Conservation (phyloP, 37 sponge, comb jelly and placozoan genomes). For the Halichondria panicea region DNA sequence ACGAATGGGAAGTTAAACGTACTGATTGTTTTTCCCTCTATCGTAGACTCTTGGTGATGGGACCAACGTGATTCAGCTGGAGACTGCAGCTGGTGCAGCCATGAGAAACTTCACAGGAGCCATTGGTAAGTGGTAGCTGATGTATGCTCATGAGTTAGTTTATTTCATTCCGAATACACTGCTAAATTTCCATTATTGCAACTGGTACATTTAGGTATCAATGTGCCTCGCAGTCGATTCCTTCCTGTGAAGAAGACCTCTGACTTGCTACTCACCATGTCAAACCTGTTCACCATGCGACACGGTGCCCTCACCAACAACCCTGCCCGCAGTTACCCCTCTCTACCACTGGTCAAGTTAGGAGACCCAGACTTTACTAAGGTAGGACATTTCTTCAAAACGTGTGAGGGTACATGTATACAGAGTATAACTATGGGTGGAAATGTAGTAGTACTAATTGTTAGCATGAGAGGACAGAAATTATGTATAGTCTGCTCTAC, state of each 20-base stretch:
- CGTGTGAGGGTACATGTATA: too few relatives aligned
- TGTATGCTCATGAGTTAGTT: background rate
- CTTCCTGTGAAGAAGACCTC: slow-evolving; percentile 96
- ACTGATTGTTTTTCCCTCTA: too few relatives aligned
- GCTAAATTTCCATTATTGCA: background rate
- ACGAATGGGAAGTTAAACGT: too few relatives aligned
- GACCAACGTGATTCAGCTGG: slow-evolving; percentile 92
- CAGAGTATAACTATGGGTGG: too few relatives aligned
- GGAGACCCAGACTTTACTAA: slow-evolving; percentile 84
- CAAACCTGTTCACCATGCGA: slow-evolving; percentile 82
- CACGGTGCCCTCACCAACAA: slow-evolving; percentile 78
- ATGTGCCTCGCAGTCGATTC: slow-evolving; percentile 92
- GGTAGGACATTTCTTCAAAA: too few relatives aligned
- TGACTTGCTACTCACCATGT: slow-evolving; percentile 91
- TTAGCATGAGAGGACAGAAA: too few relatives aligned
- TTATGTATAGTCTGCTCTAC: too few relatives aligned
- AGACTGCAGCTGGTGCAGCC: slow-evolving; percentile 97
- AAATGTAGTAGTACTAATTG: too few relatives aligned
- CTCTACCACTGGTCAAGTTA: slow-evolving; percentile 93
- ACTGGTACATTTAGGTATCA: slow-evolving; percentile 63
- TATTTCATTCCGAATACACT: background rate
- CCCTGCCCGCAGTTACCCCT: slow-evolving; percentile 67
- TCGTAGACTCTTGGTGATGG: slow-evolving; percentile 70
- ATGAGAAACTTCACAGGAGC: slow-evolving; percentile 93
- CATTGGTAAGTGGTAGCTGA: slow-evolving; percentile 52